These are phyloP conservation scores for Harmothoe impar DNA, from an alignment of 2,888 invertebrate genomes.

Conservation along the genomic window DNA sequence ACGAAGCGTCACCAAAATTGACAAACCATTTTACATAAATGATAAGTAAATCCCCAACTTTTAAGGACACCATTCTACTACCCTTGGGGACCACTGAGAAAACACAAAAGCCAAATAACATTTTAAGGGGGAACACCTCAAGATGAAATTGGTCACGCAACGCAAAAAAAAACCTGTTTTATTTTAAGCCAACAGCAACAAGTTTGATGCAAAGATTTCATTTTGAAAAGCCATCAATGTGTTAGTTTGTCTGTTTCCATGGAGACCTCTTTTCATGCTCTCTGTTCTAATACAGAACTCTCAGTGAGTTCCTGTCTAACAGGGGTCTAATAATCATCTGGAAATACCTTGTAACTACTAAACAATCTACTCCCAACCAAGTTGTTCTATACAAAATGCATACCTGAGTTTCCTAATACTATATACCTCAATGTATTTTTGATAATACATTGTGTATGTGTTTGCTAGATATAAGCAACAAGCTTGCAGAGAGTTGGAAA, in stretches of 20 bases:
- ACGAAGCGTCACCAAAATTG: not conserved
- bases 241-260: too few relatives aligned
- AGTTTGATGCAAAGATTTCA: not conserved
- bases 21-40: too few relatives aligned
- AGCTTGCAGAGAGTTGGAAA: not conserved
- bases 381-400: not conserved
- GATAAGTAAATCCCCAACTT: too few relatives aligned
- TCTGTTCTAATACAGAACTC: slow-evolving; percentile 2
- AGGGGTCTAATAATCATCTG: not conserved
- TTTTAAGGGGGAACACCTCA: too few relatives aligned
- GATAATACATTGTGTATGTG: not conserved
- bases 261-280: slow-evolving; percentile 9
- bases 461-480: not conserved
- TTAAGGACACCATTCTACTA: too few relatives aligned
- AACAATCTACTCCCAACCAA: not conserved
- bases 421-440: not conserved
- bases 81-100: too few relatives aligned
- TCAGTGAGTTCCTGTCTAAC: not conserved
- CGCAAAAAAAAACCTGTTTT: not conserved
- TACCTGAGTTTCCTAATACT: not conserved
- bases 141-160: not conserved
- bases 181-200: not conserved
- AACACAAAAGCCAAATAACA: too few relatives aligned
- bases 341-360: not conserved
- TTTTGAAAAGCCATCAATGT: not conserved